These are phyloP conservation scores for Zapornia atra DNA, from an alignment of 2,113 vertebrate species.

Conservation along the genomic window DNA sequence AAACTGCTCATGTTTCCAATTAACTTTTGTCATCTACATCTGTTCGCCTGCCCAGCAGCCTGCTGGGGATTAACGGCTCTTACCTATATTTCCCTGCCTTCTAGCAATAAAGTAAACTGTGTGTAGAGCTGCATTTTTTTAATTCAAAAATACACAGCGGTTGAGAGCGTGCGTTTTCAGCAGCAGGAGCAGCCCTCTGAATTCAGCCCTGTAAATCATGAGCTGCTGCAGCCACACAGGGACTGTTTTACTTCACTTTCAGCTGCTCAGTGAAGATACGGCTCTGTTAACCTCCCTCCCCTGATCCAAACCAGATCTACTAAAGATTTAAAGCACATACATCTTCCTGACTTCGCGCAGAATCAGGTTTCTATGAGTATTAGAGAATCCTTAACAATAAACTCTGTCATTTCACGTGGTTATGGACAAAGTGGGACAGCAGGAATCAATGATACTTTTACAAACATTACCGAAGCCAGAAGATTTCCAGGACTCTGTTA, in stretches of 20 bases:
- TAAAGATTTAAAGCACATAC: constrained; percentile 69
- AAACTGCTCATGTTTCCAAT: constrained; percentile 83
- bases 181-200: constrained; percentile 69
- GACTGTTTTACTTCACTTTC: constrained; percentile 67
- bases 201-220: constrained; percentile 59
- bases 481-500: background rate
- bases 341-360: constrained; percentile 69
- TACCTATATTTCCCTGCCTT: constrained; percentile 78
- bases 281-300: constrained; percentile 57
- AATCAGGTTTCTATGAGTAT: constrained; percentile 43
- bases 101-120: constrained; percentile 75
- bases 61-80: constrained; percentile 82
- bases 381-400: constrained; percentile 35
- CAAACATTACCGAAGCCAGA: background rate
- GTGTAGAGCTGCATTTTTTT: constrained; percentile 74
- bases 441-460: background rate
- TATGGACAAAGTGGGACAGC: constrained; percentile 18
- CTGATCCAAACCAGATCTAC: constrained; percentile 80
- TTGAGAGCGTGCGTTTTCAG: constrained; percentile 42
- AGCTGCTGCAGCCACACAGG: constrained; percentile 48
- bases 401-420: background rate
- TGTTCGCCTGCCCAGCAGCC: constrained; percentile 79
- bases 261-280: constrained; percentile 67
- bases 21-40: constrained; percentile 81
- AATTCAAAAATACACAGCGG: constrained; percentile 85